These are phyloP conservation scores for Eidolon helvum DNA, from an alignment of 2,113 vertebrate genomes.

Conservation along the genomic window DNA sequence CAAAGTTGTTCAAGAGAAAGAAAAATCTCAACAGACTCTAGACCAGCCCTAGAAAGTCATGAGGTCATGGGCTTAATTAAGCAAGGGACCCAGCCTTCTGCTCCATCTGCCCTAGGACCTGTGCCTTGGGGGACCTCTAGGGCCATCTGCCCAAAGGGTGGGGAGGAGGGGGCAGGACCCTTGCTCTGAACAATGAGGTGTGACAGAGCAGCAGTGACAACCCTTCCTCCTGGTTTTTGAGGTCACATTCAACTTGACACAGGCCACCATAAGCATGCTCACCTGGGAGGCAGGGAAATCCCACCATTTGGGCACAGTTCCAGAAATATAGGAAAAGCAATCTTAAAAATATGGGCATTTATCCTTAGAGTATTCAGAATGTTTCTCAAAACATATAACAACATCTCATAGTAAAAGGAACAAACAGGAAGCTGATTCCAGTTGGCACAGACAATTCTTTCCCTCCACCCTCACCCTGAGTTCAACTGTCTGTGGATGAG, in stretches of 20 bases:
- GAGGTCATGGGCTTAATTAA: background rate
- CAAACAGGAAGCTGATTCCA: background rate
- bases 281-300: background rate
- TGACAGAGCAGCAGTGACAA: background rate
- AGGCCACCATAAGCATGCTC: background rate
- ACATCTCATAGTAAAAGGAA: background rate
- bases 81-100: background rate
- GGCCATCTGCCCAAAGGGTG: background rate
- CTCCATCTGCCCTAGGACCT: background rate
- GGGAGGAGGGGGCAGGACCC: too few relatives aligned
- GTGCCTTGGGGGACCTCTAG: background rate
- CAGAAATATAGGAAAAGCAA: background rate
- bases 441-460: background rate
- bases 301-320: background rate
- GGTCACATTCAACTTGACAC: background rate
- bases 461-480: too few relatives aligned
- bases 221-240: background rate
- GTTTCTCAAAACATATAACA: background rate
- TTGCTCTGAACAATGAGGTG: background rate
- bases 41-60: background rate
- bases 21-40: background rate
- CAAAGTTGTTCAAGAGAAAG: background rate
- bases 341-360: background rate
- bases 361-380: background rate
- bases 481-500: rapidly evolving